Conservation (phyloP, 2,888 invertebrate species). For the Archaeoteleia sp. region DNA sequence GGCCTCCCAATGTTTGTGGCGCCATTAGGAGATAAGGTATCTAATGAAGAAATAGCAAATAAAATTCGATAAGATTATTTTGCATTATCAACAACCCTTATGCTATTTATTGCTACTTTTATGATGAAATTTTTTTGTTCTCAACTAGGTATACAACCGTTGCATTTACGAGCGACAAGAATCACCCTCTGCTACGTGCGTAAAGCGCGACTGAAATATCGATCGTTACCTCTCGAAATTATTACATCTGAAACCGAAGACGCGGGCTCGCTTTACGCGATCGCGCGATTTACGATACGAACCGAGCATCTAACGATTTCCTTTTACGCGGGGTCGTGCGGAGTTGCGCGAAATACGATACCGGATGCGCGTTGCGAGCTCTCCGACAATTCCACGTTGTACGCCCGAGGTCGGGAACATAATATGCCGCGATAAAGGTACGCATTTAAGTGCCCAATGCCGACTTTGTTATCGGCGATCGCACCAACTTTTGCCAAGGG, state of each 20-base stretch:
- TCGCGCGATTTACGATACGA: slow-evolving; percentile 61
- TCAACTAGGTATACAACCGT: not conserved
- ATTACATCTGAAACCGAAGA: slow-evolving; percentile 68
- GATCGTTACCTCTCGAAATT: slow-evolving; percentile 59
- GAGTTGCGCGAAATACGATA: slow-evolving; percentile 66
- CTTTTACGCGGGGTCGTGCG: slow-evolving; percentile 53
- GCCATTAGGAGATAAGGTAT: slow-evolving; percentile 34
- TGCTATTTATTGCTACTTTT: slow-evolving; percentile 23
- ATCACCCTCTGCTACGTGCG: slow-evolving; percentile 32
- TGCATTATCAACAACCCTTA: slow-evolving; percentile 16
- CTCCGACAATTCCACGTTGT: slow-evolving; percentile 44
- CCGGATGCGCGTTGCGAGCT: slow-evolving; percentile 49
- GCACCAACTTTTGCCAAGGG: slow-evolving; percentile 20
- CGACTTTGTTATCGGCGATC: slow-evolving; percentile 47
- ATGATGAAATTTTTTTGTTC: slow-evolving; percentile 6
- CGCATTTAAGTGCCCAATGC: slow-evolving; percentile 37
- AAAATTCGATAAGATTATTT: slow-evolving; percentile 38
- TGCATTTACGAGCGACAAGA: slow-evolving; percentile 49
- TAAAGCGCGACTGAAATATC: slow-evolving; percentile 50
- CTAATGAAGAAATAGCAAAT: slow-evolving; percentile 27
- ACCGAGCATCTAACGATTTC: slow-evolving; percentile 52
- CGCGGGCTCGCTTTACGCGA: slow-evolving; percentile 61
- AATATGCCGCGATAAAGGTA: slow-evolving; percentile 46
- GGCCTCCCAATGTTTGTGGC: slow-evolving; percentile 18
- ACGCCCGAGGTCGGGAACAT: slow-evolving; percentile 42